phyloP scores from a whole-genome alignment of 2,797 vertebrate genomes.

The Anabas testudineus region DNA sequence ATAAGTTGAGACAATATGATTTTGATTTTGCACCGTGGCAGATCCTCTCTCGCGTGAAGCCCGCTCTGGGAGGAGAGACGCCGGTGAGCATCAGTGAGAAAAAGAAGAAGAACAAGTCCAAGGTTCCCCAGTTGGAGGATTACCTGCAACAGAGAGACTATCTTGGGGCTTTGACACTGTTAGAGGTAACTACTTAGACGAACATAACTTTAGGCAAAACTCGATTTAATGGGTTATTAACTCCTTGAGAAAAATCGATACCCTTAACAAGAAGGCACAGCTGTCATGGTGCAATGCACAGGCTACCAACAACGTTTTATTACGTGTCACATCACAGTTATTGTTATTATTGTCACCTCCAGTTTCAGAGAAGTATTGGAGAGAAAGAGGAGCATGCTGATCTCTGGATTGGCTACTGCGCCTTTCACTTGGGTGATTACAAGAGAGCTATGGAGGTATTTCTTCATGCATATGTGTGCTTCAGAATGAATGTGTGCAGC shows the following conservation, averaged over 20 bases:
- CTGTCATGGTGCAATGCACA: not conserved
- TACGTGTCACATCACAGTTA: too few relatives aligned
- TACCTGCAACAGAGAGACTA: conserved; percentile 92
- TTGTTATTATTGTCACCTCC: conserved; percentile 25
- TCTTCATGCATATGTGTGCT: conserved; percentile 6
- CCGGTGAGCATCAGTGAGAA: conserved; percentile 80
- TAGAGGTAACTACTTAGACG: conserved; percentile 86
- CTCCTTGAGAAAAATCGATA: not conserved
- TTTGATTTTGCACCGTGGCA: conserved; percentile 15
- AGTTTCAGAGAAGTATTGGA: conserved; percentile 94
- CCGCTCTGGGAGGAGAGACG: conserved; percentile 87
- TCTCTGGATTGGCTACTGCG: conserved; percentile 94
- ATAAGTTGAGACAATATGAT: not conserved
- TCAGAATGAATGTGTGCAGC: conserved; percentile 8
- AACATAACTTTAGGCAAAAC: too few relatives aligned
- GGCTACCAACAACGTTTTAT: not conserved
- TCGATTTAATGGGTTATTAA: too few relatives aligned
- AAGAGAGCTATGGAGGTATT: conserved; percentile 94
- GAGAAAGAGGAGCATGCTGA: conserved; percentile 89
- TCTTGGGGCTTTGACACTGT: conserved; percentile 91
- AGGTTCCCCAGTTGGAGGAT: conserved; percentile 89
- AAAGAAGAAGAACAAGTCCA: conserved; percentile 89
- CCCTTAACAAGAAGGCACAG: not conserved
- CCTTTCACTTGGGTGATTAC: conserved; percentile 96
- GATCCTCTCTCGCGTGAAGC: conserved; percentile 91